phyloP scores from a whole-genome alignment of 2,113 vertebrate species.

The Alethe castanea region DNA sequence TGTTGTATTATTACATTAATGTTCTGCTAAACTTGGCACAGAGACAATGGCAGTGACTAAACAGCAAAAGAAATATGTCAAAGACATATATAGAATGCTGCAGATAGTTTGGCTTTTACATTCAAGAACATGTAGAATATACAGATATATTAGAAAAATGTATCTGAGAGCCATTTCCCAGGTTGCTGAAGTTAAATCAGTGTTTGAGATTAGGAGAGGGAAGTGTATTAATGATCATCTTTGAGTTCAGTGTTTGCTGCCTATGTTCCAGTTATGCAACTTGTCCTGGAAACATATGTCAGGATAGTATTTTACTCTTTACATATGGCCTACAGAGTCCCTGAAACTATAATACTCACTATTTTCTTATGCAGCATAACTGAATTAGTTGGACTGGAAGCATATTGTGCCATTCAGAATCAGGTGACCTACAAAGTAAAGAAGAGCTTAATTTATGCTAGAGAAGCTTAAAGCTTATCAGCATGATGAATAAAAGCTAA shows the following conservation, averaged over 20 bases:
- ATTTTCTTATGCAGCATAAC: background rate
- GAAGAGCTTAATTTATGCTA: background rate
- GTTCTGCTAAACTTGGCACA: background rate
- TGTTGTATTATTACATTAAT: background rate
- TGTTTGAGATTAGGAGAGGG: background rate
- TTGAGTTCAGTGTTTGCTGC: background rate
- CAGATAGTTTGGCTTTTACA: background rate
- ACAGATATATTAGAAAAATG: background rate
- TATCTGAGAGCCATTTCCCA: background rate
- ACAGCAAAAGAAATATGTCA: background rate
- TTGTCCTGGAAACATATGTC: background rate
- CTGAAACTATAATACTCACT: background rate
- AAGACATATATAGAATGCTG: background rate
- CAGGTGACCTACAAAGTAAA: background rate
- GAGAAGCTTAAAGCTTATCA: background rate
- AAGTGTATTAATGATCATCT: background rate
- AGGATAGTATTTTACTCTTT: background rate
- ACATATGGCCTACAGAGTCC: background rate
- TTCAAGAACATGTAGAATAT: background rate
- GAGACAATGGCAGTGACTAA: background rate
- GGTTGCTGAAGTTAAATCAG: background rate
- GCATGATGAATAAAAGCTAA: background rate
- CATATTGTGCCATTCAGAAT: background rate
- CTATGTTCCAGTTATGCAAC: background rate
- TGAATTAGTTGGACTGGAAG: background rate